phyloP scores from a whole-genome alignment of 35 echinoderm and acorn worm species.

The Holothuria glaberrima region DNA sequence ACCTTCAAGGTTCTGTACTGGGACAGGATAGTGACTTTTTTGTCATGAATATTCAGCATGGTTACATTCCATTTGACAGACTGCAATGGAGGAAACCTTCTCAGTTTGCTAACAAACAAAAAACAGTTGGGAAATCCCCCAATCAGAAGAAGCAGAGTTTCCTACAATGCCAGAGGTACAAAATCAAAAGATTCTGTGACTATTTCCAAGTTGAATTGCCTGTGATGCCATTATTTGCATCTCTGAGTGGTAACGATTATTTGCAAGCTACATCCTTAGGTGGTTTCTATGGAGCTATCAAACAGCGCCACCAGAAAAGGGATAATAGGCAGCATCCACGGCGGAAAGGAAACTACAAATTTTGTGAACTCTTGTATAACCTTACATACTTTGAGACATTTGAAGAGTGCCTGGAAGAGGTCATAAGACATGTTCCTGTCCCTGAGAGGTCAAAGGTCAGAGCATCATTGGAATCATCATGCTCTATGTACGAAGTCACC shows the following conservation, averaged over 20 bases:
- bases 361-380: slow-evolving; percentile 43
- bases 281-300: slow-evolving; percentile 58
- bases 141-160: slow-evolving; percentile 1
- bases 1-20: slow-evolving; percentile 67
- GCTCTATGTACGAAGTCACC: slow-evolving; percentile 33
- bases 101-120: background rate
- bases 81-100: slow-evolving; percentile 72
- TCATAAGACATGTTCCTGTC: background rate
- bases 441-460: slow-evolving; percentile 6
- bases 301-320: slow-evolving; percentile 12
- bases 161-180: slow-evolving; percentile 61
- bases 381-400: slow-evolving; percentile 24
- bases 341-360: slow-evolving; percentile 54
- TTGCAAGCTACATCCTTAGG: slow-evolving; percentile 57
- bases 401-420: slow-evolving; percentile 48
- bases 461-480: background rate
- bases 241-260: slow-evolving; percentile 88
- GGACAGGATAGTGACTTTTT: slow-evolving; percentile 93
- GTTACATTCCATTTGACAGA: slow-evolving; percentile 80
- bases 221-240: slow-evolving; percentile 85
- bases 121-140: background rate
- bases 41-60: slow-evolving; percentile 77
- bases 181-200: slow-evolving; percentile 70
- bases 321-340: background rate
- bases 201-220: slow-evolving; percentile 68